These are phyloP conservation scores for Deladenus siricidicola DNA, from an alignment of 2,888 invertebrate species.

Conservation along the genomic window DNA sequence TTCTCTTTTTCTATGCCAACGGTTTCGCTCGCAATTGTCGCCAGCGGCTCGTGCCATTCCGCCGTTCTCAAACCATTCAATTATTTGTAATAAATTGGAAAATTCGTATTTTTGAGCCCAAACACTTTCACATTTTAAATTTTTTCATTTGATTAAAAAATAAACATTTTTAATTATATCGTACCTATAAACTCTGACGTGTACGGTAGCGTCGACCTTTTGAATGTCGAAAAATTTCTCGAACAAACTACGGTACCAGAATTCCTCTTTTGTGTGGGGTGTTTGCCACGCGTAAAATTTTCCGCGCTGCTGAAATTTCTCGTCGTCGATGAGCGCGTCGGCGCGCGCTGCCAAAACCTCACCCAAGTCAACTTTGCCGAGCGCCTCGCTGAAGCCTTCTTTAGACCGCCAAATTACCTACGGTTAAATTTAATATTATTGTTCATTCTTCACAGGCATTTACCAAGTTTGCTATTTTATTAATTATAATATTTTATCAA, in stretches of 20 bases:
- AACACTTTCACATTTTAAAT: neutral
- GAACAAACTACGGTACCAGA: constrained; percentile 48
- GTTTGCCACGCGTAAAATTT: constrained; percentile 43
- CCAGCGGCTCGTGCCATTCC: constrained; percentile 48
- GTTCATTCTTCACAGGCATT: no score
- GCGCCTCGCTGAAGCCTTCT: constrained; percentile 51
- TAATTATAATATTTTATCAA: no score
- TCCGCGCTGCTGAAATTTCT: constrained; percentile 31
- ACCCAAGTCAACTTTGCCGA: constrained; percentile 50
- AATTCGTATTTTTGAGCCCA: constrained; percentile 1
- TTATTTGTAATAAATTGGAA: neutral
- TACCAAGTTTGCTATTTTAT: no score
- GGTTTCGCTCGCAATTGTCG: constrained; percentile 1
- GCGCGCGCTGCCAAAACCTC: constrained; percentile 37
- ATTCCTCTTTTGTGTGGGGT: constrained; percentile 45
- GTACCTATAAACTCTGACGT: constrained; percentile 52
- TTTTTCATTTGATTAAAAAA: neutral
- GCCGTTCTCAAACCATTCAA: constrained; percentile 40
- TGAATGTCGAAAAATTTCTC: constrained; percentile 40
- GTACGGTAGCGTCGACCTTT: constrained; percentile 47
- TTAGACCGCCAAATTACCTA: constrained; percentile 44
- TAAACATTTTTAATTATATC: constrained; percentile 8
- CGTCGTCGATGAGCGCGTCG: constrained; percentile 32
- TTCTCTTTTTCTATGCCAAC: constrained; percentile 9
- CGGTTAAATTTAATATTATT: no score